phyloP scores from a whole-genome alignment of 2,797 vertebrate species.

The Simalia tracyae region DNA sequence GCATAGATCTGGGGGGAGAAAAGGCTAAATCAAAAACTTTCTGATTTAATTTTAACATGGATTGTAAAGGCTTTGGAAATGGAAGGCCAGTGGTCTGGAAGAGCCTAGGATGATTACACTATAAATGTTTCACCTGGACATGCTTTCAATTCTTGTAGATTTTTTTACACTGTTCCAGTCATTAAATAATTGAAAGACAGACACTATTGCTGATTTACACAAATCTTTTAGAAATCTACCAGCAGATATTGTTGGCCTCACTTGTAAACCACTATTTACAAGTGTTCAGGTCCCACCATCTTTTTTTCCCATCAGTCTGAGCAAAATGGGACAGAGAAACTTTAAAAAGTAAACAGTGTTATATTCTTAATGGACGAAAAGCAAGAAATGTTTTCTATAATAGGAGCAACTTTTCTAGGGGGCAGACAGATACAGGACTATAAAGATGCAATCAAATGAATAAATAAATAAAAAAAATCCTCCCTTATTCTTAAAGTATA shows the following conservation, averaged over 20 bases:
- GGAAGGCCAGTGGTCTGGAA: neutral
- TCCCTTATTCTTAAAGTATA: neutral
- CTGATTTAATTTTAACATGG: neutral
- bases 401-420: neutral
- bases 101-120: neutral
- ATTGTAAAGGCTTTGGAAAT: neutral
- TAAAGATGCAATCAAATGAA: neutral
- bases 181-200: neutral
- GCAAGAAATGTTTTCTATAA: neutral
- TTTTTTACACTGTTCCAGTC: neutral
- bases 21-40: neutral
- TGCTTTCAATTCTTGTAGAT: neutral
- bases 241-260: neutral
- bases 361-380: neutral
- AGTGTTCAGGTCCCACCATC: neutral
- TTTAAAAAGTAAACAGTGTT: neutral
- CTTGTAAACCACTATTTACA: neutral
- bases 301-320: neutral
- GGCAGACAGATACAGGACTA: neutral
- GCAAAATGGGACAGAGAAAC: neutral
- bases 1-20: neutral
- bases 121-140: neutral
- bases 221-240: neutral
- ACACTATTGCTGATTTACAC: neutral
- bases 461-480: neutral